Evolutionary conservation across 1,140 invertebrate genomes (phyloP).

Genomic region (Cydia amplana): DNA sequence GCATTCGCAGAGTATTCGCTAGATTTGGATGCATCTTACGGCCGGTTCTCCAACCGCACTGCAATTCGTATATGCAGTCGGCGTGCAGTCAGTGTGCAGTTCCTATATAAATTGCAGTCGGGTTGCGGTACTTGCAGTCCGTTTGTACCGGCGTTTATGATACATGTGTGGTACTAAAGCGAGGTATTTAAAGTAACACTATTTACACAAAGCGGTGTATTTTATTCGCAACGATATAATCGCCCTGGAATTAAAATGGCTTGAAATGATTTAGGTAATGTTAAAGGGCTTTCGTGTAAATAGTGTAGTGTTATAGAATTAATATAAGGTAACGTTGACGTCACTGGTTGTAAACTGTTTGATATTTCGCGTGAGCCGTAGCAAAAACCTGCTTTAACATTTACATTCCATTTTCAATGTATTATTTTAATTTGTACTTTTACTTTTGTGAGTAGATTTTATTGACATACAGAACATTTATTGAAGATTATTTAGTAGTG

Average conservation of each 20-base stretch:
- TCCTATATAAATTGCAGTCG: no score
- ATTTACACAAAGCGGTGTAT: not conserved
- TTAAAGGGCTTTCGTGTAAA: conserved; percentile 23
- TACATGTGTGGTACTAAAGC: not conserved
- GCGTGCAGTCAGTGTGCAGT: no score
- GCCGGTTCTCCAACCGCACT: no score
- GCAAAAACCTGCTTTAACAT: not conserved
- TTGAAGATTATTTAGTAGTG: conserved; percentile 22
- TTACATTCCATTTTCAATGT: conserved; percentile 30
- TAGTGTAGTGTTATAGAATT: conserved; percentile 15
- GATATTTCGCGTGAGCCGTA: conserved; percentile 4
- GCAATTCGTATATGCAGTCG: no score
- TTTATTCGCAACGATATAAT: conserved; percentile 19
- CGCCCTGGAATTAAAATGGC: not conserved
- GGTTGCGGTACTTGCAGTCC: no score
- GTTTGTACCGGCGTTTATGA: no score
- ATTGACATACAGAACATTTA: conserved; percentile 16
- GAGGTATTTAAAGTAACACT: not conserved
- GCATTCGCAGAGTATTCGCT: no score
- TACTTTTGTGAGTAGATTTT: conserved; percentile 21
- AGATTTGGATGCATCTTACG: not conserved
- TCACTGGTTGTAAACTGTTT: conserved; percentile 26
- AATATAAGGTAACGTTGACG: conserved; percentile 11
- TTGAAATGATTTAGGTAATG: not conserved
- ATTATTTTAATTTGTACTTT: conserved; percentile 21